Evolutionary conservation across 2,113 vertebrate genomes (phyloP), one percentile per base, ranked within the genome.

Genomic region (Pluvianellus socialis): DNA sequence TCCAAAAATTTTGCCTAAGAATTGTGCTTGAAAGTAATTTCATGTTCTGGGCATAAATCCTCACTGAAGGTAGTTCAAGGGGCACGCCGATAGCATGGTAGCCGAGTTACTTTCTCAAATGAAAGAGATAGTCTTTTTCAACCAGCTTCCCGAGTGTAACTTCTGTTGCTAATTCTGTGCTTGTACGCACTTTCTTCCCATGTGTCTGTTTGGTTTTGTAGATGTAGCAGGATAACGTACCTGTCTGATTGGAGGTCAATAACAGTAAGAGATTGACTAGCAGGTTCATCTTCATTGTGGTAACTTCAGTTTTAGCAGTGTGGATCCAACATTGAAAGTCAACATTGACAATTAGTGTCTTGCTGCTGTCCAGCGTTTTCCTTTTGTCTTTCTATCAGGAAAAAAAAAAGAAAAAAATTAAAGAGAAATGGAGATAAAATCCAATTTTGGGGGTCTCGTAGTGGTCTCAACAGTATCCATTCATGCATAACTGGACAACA

Each of bases 131-230:
- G 0, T 0, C 4, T 30, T 79, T 67, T 74, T 33, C 61, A 65
- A 5, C 10, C 22, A 40, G 32, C 23, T 88, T 85, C 20, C 32
- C 0, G 0, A 33, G 12, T 45, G 35, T 80, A 59, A 58, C 8
- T 85, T 82, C 32, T 74, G 9, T 65, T 68, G 44, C 66, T 81
- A 49, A 22, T 65, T 79, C 66, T 84, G 6, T 63, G 12, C 20
- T 86, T 67, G 19, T 68, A 44, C 24, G 59, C 32, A 13, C 30
- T 49, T 68, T 59, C 21, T 35, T 92, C 8, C 49, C 1, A 1
- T 30, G 14, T 47, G 4, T 50, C 70, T 82, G 14, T 85, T 90
- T n/a, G 53, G 44, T 70, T 94, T 70, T 72, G 38, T 13, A 59
- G 66, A 19, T 7, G 4, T 44, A 90, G 74, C 10, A 79, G 66